Percentiles rank a stretch among this genome's conserved stretches.
These are phyloP conservation scores for Litoditis marina DNA, from an alignment of 2,888 invertebrate species.

Conservation along the genomic window DNA sequence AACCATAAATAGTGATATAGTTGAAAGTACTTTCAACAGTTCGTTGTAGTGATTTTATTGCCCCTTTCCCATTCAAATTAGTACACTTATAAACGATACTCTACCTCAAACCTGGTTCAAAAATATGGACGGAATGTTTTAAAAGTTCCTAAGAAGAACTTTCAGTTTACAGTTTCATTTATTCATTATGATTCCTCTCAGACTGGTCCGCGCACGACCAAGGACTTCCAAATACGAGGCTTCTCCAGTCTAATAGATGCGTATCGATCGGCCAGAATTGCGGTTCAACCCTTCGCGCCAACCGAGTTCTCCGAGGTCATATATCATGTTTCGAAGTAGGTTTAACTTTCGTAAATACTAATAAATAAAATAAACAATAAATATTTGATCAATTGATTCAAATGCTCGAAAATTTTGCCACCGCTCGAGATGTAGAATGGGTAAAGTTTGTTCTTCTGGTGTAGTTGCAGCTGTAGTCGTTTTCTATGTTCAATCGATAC, in stretches of 20 bases:
- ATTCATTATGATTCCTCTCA: conserved; percentile 43
- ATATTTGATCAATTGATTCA: background rate
- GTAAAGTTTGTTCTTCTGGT: too few species aligned
- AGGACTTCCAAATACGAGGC: conserved; percentile 66
- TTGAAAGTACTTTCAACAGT: too few species aligned
- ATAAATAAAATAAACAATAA: background rate
- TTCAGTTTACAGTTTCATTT: background rate
- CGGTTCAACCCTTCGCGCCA: conserved; percentile 67
- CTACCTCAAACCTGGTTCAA: too few species aligned
- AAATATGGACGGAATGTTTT: too few species aligned
- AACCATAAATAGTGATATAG: conserved; percentile 16
- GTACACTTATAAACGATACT: too few species aligned
- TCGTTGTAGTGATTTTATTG: too few species aligned
- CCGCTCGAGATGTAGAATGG: too few species aligned
- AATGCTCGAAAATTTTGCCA: too few species aligned
- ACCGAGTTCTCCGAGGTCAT: conserved; percentile 70
- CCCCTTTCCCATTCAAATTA: background rate
- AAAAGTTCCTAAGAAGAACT: too few species aligned
- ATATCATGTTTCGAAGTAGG: conserved; percentile 66
- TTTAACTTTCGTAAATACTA: background rate
- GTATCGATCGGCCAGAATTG: conserved; percentile 65
- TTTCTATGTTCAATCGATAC: too few species aligned
- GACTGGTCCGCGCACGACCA: conserved; percentile 67
- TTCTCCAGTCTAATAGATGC: conserved; percentile 66
- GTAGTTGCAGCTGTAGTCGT: too few species aligned